These are phyloP conservation scores for Colletes latitarsis DNA, from an alignment of 1,140 invertebrate species.

Conservation along the genomic window DNA sequence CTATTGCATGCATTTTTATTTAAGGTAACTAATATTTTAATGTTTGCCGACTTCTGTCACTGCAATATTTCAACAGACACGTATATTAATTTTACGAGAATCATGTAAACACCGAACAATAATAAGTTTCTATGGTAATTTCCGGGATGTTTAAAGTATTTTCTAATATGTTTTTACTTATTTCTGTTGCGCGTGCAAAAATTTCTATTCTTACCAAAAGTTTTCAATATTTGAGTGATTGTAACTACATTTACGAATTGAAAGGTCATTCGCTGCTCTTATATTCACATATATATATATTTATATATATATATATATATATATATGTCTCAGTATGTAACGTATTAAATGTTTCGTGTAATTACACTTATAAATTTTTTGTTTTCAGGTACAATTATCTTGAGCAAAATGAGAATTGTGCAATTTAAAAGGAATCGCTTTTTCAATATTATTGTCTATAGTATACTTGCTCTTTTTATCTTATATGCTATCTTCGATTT, in stretches of 20 bases:
- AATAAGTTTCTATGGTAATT: background rate
- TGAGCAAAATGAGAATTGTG: slow-evolving; percentile 77
- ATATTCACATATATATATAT: background rate
- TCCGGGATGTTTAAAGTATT: background rate
- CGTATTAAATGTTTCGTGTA: background rate
- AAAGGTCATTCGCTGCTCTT: background rate
- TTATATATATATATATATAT: background rate
- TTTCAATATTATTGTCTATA: slow-evolving; percentile 66
- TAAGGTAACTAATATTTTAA: slow-evolving; percentile 23
- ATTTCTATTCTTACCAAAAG: background rate
- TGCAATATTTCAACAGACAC: background rate
- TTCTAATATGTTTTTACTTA: background rate
- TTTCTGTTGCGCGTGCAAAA: background rate
- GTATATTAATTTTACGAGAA: background rate
- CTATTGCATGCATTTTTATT: slow-evolving; percentile 11
- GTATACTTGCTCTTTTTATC: slow-evolving; percentile 63
- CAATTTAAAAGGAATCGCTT: slow-evolving; percentile 74
- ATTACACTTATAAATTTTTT: background rate
- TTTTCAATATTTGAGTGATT: background rate
- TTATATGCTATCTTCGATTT: slow-evolving; percentile 71
- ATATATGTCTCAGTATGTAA: background rate
- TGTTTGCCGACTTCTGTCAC: background rate
- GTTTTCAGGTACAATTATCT: slow-evolving; percentile 21
- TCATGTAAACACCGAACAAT: background rate
- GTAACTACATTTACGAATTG: background rate